Evolutionary conservation across 2,797 vertebrate species (phyloP), one percentile per base, ranked within the genome.

Genomic region (Chaetodon trifasciatus): DNA sequence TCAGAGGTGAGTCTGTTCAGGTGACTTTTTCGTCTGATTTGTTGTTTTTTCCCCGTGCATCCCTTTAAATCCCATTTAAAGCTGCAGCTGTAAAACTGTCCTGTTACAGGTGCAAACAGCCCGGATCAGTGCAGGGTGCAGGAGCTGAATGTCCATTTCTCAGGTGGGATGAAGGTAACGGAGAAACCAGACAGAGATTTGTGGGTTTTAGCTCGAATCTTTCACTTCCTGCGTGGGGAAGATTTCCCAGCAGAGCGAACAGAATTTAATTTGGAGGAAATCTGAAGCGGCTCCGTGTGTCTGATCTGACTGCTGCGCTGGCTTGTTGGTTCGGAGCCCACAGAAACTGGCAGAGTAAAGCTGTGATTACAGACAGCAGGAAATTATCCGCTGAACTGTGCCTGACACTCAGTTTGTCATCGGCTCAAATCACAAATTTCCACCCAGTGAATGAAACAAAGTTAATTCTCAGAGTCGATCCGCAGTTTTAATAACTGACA

Each of bases 301-400:
- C 44, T 67, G 63, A 62, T 68, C 39, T 63, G 68, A 71, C 70
- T 19, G 57, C 60, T 74, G 42, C 17, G 71, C 58, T 65, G 58
- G 52, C 71, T 57, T 13, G 46, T 52, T 77, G 78, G 75, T 80
- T 74, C 42, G 6, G 47, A 65, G 83, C 83, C 83, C 72, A 81
- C 83, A 84, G 83, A 74, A 81, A 84, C 83, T 84, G 70, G 72
- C 52, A 77, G 75, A 73, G 73, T 75, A 24, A 76, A 58, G 52
- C 74, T 67, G 70, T 68, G 76, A 76, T 75, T 83, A 67, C 66
- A 74, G 65, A 35, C 70, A 44, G 64, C 60, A 50, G 53, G n/a
- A 72, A 65, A 75, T 71, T 56, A 63, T 23, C 35, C 69, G 61
- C 52, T 64, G 57, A 80, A 76, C 60, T 44, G 62, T 82, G 56